Base-by-base conservation (phyloP, 64 coral and sea anemone species). In the Cladopsammia gracilis region DNA sequence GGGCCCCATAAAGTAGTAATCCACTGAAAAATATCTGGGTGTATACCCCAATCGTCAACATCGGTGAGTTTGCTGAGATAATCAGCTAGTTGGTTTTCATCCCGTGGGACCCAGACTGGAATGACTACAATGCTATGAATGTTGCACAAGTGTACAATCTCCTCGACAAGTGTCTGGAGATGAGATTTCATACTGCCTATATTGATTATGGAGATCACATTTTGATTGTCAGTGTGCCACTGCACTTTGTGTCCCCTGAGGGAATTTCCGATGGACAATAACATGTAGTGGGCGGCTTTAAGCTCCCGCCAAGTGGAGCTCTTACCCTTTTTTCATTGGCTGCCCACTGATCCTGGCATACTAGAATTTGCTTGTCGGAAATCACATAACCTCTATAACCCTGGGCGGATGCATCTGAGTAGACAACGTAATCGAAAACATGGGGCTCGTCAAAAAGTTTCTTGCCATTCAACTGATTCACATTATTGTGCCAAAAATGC, bases 191-290 rank as follows among this genome's bases (percentile, higher is more conserved):
- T 74, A 62, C 83, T 93, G 14, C 91, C 91, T 15, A 44, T 76
- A 48, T 76, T 24, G 20, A 92, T 59, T 45, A 92, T 45, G 10
- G 62, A n/a, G 47, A 59, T 68, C 42, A 56, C 64, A 58, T 88
- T 94, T 60, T 94, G 48, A 16, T 81, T 88, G 19, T 94, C 84
- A 46, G 85, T 77, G 18, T 82, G 78, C 92, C 83, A 87, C 73
- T 88, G 77, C 44, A 94, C 66, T 62, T 94, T 88, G 67, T 71
- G 83, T 25, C 80, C 75, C 25, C 53, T 47, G 24, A 88, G 47
- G 66, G 70, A 70, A 18, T 66, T 71, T 81, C 25, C 58, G 51
- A 82, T 49, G 10, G 76, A 90, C 59, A 60, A 75, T 70, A 90
- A 82, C 71, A 90, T 77, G 51, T 70, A 58, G 50, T 82, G 14